A percentile compares a stretch with the other conserved stretches of the same genome.
These are phyloP conservation scores for Drosophila sp. DNA, from an alignment of 1,140 invertebrate species.

Conservation along the genomic window DNA sequence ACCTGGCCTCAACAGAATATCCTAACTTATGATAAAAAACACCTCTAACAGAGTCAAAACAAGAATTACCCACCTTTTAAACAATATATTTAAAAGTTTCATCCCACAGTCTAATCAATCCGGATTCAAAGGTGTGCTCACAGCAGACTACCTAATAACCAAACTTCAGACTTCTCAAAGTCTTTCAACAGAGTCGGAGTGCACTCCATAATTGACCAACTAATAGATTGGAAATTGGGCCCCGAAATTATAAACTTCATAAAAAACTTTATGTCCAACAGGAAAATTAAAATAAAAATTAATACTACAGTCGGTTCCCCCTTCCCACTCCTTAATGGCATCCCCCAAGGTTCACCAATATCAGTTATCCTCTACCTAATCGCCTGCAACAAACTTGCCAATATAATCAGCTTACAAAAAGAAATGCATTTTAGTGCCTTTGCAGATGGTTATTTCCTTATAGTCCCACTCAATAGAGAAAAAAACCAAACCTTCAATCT, in stretches of 20 bases:
- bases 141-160: slow-evolving; percentile 17
- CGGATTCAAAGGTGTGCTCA: not conserved
- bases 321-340: slow-evolving; percentile 23
- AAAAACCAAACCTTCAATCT: slow-evolving; percentile 5
- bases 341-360: slow-evolving; percentile 37
- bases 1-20: not conserved
- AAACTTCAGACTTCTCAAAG: slow-evolving; percentile 34
- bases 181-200: slow-evolving; percentile 35
- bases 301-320: not conserved
- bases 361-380: slow-evolving; percentile 35
- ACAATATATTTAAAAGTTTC: not conserved
- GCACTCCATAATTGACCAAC: slow-evolving; percentile 28
- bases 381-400: slow-evolving; percentile 28
- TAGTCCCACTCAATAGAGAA: slow-evolving; percentile 17
- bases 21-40: not conserved
- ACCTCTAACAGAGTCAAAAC: not conserved
- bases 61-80: not conserved
- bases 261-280: slow-evolving; percentile 29
- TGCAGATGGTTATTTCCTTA: slow-evolving; percentile 36
- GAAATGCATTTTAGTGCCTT: slow-evolving; percentile 26
- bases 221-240: slow-evolving; percentile 29
- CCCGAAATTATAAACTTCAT: slow-evolving; percentile 28
- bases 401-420: slow-evolving; percentile 1
- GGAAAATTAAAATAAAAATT: slow-evolving; percentile 21
- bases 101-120: not conserved